A percentile compares a stretch with the other conserved stretches of the same genome.
phyloP scores from a whole-genome alignment of 2,888 invertebrate genomes.

The Cepaea hortensis region DNA sequence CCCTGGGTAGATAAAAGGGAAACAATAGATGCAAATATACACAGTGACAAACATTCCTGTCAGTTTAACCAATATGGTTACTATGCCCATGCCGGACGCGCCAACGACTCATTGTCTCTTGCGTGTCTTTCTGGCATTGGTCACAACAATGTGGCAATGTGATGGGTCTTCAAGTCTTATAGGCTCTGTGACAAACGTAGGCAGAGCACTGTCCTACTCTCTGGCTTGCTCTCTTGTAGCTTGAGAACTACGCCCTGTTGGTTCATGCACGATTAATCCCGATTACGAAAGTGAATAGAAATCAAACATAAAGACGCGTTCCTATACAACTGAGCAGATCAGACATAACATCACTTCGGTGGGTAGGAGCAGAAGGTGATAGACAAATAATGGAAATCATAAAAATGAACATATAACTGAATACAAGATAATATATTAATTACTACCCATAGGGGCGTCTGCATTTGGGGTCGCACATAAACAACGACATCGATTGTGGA shows the following conservation, averaged over 20 bases:
- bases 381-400: neutral
- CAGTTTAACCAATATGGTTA: neutral
- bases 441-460: too few species aligned
- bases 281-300: constrained; percentile 2
- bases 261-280: constrained; percentile 1
- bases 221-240: neutral
- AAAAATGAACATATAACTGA: neutral
- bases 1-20: too few species aligned
- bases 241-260: constrained; percentile 9
- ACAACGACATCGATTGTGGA: too few species aligned
- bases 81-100: neutral
- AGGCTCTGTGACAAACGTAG: constrained; percentile 18
- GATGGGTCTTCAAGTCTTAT: constrained; percentile 8
- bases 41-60: neutral
- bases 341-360: neutral
- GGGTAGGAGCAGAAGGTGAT: neutral
- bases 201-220: neutral
- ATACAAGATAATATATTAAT: neutral
- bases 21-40: too few species aligned
- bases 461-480: too few species aligned
- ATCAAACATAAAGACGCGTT: constrained; percentile 16
- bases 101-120: constrained; percentile 26
- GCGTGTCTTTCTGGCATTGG: constrained; percentile 40
- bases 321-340: neutral
- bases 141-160: constrained; percentile 14